Evolutionary conservation across 2,888 invertebrate genomes (phyloP).

Genomic region (Heteropelma amictum): DNA sequence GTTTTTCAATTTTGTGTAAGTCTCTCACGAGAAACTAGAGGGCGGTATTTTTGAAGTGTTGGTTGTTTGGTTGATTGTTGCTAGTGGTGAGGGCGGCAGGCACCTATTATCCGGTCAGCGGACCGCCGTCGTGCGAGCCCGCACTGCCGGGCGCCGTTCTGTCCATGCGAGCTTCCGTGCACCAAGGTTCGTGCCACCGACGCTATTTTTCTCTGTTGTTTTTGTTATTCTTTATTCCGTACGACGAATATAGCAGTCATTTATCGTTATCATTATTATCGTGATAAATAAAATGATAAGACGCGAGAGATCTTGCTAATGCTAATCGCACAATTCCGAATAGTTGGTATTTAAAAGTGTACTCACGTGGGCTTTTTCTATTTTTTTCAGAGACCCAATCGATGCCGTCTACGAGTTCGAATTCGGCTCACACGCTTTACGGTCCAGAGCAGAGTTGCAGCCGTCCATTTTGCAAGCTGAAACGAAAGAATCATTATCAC

Average conservation of each 20-base stretch:
- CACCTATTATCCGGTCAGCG: slow-evolving; percentile 92
- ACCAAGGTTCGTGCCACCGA: slow-evolving; percentile 78
- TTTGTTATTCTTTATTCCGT: slow-evolving; percentile 61
- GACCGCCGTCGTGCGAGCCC: slow-evolving; percentile 82
- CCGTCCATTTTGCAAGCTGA: slow-evolving; percentile 89
- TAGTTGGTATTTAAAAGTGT: too few species aligned
- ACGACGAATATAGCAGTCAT: too few species aligned
- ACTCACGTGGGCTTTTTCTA: too few species aligned
- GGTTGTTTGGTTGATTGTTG: slow-evolving; percentile 80
- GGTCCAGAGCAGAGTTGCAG: slow-evolving; percentile 85
- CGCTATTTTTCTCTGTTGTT: slow-evolving; percentile 67
- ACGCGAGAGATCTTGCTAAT: too few species aligned
- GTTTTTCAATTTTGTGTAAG: slow-evolving; percentile 48
- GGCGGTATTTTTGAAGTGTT: slow-evolving; percentile 78
- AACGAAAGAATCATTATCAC: slow-evolving; percentile 88
- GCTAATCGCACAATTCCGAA: too few species aligned
- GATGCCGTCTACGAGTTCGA: slow-evolving; percentile 61
- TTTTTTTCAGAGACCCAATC: slow-evolving; percentile 63
- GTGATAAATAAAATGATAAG: too few species aligned
- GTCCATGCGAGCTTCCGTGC: slow-evolving; percentile 79
- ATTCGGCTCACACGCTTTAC: slow-evolving; percentile 80
- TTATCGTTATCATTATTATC: too few species aligned
- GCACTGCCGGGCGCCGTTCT: slow-evolving; percentile 79
- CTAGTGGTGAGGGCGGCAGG: slow-evolving; percentile 95
- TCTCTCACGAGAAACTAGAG: slow-evolving; percentile 63